phyloP scores from a whole-genome alignment of 1,140 invertebrate species.

The Arion vulgaris region DNA sequence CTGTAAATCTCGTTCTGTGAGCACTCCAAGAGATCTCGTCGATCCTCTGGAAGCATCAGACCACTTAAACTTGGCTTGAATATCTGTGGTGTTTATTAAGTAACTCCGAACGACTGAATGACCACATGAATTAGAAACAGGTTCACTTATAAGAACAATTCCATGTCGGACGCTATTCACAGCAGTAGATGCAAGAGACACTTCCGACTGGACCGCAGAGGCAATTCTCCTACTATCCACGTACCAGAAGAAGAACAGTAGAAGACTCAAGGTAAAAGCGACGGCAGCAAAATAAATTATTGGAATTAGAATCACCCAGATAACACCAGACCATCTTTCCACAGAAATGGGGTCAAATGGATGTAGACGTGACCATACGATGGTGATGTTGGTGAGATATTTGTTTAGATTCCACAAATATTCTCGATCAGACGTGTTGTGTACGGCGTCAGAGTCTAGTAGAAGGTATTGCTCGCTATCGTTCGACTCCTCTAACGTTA shows the following conservation, averaged over 20 bases:
- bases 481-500: background rate
- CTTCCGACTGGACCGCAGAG: background rate
- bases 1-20: background rate
- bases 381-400: background rate
- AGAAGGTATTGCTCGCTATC: background rate
- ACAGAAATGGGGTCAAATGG: background rate
- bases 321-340: background rate
- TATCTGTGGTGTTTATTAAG: background rate
- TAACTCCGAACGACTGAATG: background rate
- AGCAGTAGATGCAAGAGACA: background rate
- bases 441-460: background rate
- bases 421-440: background rate
- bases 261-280: background rate
- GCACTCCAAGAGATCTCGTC: constrained; percentile 2
- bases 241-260: background rate
- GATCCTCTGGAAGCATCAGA: background rate
- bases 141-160: background rate
- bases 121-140: background rate
- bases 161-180: background rate
- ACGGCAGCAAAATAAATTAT: background rate
- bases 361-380: background rate
- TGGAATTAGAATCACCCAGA: background rate
- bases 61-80: background rate
- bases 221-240: background rate
- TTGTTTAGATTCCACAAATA: background rate